A percentile compares a stretch with the other conserved stretches of the same genome.
Evolutionary conservation across 2,113 vertebrate genomes (phyloP).

Genomic region (Cichladusa arquata): DNA sequence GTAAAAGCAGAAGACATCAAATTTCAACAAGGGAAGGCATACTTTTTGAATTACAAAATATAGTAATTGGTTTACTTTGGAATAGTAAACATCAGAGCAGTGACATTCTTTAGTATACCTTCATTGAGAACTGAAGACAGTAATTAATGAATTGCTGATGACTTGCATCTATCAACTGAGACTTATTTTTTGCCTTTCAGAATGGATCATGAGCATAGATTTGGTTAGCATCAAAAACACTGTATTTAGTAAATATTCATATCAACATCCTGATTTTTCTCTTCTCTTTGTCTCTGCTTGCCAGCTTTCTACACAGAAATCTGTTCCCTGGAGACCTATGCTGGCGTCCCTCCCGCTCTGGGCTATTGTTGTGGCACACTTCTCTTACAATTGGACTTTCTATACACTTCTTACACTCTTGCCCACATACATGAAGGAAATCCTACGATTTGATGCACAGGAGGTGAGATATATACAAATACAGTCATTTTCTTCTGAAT

Average conservation of each 20-base stretch:
- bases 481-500: neutral
- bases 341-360: conserved; percentile 83
- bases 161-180: neutral
- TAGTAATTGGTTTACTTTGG: neutral
- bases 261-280: neutral
- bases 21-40: neutral
- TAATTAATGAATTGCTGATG: neutral
- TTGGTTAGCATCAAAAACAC: neutral
- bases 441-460: conserved; percentile 91
- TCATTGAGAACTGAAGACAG: neutral
- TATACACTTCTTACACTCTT: conserved; percentile 94
- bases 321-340: conserved; percentile 88
- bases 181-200: neutral
- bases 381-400: conserved; percentile 98
- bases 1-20: neutral
- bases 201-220: neutral
- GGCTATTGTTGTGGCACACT: conserved; percentile 95
- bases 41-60: neutral
- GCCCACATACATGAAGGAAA: conserved; percentile 94
- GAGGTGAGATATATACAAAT: conserved; percentile 78
- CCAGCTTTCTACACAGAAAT: conserved; percentile 80
- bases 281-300: neutral
- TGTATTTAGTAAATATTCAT: neutral
- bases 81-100: neutral
- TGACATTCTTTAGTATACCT: neutral